These are phyloP conservation scores for Phalacrocorax pelagicus DNA, from an alignment of 2,113 vertebrate species.

Conservation along the genomic window DNA sequence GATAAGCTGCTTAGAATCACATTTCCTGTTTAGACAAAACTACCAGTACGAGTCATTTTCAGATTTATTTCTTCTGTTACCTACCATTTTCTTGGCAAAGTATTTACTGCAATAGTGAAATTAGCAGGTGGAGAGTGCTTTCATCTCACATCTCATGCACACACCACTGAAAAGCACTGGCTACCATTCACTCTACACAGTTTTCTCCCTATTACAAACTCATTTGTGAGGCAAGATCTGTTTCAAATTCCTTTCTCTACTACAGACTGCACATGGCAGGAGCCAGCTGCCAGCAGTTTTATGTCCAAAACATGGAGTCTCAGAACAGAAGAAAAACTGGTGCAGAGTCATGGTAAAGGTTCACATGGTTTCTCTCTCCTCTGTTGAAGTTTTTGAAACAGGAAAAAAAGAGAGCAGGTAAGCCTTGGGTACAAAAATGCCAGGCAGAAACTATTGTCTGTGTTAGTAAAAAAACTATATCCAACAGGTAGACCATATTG, in stretches of 20 bases:
- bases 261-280: no score
- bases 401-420: not conserved
- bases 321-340: not conserved
- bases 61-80: not conserved
- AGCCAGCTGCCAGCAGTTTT: not conserved
- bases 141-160: not conserved
- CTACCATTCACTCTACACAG: not conserved
- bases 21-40: not conserved
- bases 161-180: not conserved
- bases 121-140: not conserved
- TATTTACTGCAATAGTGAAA: not conserved
- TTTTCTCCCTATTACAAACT: not conserved
- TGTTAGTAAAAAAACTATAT: not conserved
- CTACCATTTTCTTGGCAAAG: not conserved
- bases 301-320: not conserved
- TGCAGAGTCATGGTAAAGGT: not conserved
- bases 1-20: not conserved
- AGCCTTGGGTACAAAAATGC: not conserved
- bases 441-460: not conserved
- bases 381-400: not conserved
- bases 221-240: not conserved
- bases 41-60: not conserved
- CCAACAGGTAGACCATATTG: not conserved
- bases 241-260: not conserved
- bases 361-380: not conserved